Percentiles rank a stretch among this genome's conserved stretches.
Evolutionary conservation across 2,113 vertebrate genomes (phyloP).

Genomic region (Taxidea taxus): DNA sequence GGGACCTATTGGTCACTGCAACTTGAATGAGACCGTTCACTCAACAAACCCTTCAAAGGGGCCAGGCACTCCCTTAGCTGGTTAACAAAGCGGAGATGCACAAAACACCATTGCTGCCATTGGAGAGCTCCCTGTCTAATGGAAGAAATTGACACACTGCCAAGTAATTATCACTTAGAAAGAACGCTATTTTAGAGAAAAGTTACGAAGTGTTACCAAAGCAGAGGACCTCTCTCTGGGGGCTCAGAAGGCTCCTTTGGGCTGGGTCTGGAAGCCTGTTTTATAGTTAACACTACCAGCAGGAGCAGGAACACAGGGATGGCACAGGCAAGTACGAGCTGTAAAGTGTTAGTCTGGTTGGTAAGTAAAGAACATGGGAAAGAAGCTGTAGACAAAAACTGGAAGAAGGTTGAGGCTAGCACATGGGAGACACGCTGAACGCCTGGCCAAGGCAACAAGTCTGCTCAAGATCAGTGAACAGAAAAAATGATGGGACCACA

Average conservation of each 20-base stretch:
- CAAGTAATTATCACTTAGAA: not conserved
- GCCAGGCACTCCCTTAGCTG: not conserved
- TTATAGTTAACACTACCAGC: not conserved
- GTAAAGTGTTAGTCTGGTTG: not conserved
- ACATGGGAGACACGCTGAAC: not conserved
- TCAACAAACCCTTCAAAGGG: not conserved
- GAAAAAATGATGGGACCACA: not conserved
- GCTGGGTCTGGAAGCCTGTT: not conserved
- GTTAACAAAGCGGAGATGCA: not conserved
- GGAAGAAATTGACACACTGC: not conserved
- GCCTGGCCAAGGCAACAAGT: not conserved
- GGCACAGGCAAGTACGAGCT: accelerated
- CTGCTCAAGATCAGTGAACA: not conserved
- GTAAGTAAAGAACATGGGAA: not conserved
- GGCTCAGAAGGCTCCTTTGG: not conserved
- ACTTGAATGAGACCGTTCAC: not conserved
- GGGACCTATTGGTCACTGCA: not conserved
- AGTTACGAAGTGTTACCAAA: not conserved
- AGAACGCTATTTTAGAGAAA: not conserved
- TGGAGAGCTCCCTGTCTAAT: not conserved
- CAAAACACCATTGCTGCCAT: not conserved
- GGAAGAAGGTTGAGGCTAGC: not conserved
- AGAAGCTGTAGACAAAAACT: not conserved
- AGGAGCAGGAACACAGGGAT: not conserved
- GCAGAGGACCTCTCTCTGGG: not conserved